phyloP scores from a whole-genome alignment of 2,113 vertebrate species.

The Tapirus terrestris region DNA sequence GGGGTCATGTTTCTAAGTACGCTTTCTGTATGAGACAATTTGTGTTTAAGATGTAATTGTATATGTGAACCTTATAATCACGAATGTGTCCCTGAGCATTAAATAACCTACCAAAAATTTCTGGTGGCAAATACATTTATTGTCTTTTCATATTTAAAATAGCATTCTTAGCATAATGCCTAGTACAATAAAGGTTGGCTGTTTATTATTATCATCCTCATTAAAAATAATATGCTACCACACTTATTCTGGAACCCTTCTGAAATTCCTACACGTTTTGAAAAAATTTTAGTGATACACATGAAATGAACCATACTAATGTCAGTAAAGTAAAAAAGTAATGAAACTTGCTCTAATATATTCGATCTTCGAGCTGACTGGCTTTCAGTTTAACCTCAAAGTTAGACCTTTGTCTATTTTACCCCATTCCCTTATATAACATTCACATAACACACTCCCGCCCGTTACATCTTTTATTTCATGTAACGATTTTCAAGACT shows the following conservation, averaged over 20 bases:
- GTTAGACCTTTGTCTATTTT: background rate
- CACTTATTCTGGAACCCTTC: background rate
- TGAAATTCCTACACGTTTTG: background rate
- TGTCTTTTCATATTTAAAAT: conserved; percentile 28
- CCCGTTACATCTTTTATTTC: background rate
- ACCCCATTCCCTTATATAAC: background rate
- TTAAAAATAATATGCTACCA: conserved; percentile 7
- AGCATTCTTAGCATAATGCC: background rate
- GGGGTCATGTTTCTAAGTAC: background rate
- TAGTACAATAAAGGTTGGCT: background rate
- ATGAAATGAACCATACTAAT: background rate
- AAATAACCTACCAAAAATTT: background rate
- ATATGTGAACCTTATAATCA: background rate
- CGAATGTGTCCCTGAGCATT: background rate
- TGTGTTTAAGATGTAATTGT: background rate
- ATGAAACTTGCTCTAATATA: background rate
- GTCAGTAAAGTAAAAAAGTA: background rate
- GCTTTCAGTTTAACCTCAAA: background rate
- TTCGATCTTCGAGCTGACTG: background rate
- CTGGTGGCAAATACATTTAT: background rate
- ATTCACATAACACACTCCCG: background rate
- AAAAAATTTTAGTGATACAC: background rate
- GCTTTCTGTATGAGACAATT: background rate
- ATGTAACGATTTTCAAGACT: background rate
- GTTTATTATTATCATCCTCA: background rate